Conservation (phyloP, 2,888 invertebrate species). For the Tholera decimalis region DNA sequence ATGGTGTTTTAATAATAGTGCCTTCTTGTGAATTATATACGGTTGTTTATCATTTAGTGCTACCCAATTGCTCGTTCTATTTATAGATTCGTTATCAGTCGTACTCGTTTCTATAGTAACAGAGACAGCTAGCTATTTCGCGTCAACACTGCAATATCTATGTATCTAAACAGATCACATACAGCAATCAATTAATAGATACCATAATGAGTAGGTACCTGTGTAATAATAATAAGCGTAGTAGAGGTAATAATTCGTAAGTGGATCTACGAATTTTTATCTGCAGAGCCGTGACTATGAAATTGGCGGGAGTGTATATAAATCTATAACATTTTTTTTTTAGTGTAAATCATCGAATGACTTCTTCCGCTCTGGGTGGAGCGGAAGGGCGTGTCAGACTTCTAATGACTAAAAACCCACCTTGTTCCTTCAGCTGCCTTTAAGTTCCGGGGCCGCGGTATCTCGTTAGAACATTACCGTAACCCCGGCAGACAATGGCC, state of each 20-base stretch:
- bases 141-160: background rate
- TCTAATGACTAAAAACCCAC: no score
- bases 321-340: no score
- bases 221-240: no score
- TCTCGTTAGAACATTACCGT: no score
- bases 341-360: no score
- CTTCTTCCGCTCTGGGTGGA: no score
- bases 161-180: background rate
- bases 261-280: background rate
- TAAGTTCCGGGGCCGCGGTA: no score
- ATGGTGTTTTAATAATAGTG: conserved; percentile 1
- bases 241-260: background rate
- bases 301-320: background rate
- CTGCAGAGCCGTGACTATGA: background rate
- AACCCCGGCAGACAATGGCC: no score
- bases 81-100: conserved; percentile 34
- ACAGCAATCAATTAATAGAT: background rate
- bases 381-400: no score
- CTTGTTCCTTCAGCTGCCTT: no score
- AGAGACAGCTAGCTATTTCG: background rate
- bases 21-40: background rate
- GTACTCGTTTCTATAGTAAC: conserved; percentile 16
- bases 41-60: conserved; percentile 29
- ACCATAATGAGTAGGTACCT: background rate
- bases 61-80: conserved; percentile 31